Evolutionary conservation across 2,797 vertebrate genomes (phyloP).

Genomic region (Scarus forsteni): DNA sequence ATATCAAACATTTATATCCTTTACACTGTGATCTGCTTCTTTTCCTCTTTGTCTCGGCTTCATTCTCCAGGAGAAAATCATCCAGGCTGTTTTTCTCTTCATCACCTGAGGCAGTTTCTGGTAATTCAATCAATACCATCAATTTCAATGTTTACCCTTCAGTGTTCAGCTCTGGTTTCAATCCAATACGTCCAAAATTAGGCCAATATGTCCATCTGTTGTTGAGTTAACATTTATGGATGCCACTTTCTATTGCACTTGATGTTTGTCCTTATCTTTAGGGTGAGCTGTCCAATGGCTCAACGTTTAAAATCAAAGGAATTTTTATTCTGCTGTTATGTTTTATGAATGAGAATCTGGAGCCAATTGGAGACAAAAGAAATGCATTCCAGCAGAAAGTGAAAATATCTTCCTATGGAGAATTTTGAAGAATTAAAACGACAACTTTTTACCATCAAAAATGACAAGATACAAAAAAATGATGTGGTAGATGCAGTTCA

Average conservation of each 20-base stretch:
- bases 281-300: neutral
- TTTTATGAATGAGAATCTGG: neutral
- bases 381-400: neutral
- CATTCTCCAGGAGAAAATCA: constrained; percentile 32
- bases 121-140: constrained; percentile 75
- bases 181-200: constrained; percentile 60
- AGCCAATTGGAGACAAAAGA: neutral
- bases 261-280: neutral
- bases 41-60: constrained; percentile 1
- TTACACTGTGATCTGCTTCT: constrained; percentile 1
- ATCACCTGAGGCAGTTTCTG: constrained; percentile 63
- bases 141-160: constrained; percentile 69
- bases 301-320: neutral
- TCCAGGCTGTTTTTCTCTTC: constrained; percentile 29
- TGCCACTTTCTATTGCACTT: constrained; percentile 42
- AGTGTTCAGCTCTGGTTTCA: constrained; percentile 63
- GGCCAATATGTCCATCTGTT: constrained; percentile 56
- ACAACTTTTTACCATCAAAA: constrained; percentile 19
- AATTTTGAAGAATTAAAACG: neutral
- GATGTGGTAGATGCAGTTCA: constrained; percentile 16
- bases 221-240: constrained; percentile 62
- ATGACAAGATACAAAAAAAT: constrained; percentile 4
- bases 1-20: neutral
- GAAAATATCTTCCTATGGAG: neutral
- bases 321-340: neutral